Base-by-base conservation (phyloP, 2,888 invertebrate species). In the Lasioglossum malachurum region DNA sequence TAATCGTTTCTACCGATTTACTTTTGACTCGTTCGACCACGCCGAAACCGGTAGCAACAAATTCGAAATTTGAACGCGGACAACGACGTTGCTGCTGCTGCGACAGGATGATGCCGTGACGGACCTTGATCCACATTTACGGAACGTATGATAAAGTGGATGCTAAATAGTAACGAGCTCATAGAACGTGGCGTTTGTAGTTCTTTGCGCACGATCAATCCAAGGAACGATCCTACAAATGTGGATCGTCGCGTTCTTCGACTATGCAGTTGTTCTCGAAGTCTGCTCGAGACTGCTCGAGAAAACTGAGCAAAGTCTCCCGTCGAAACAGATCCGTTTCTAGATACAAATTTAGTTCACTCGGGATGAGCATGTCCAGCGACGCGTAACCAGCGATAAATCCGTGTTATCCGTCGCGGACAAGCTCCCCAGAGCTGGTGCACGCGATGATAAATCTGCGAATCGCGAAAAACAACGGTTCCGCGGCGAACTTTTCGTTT, bases 331-430 rank as follows among this genome's bases (percentile, higher is more conserved):
- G 31, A 16, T 16, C 5, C 16, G 64, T 31, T 64, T 27, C 27
- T 1, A 67, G 35, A 35, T 67, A 19, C 23, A 31, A 31, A 7
- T 67, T 19, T 23, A 31, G 64, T 2, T 31, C 67, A 10, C 35
- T 44, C 14, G 35, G 75, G 73, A 77, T 10, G 49, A 81, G 19
- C 35, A 46, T 64, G n/a, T 69, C n/a, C 31, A 38, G 14, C 35
- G 67, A n/a, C 41, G 79, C 73, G 83, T 80, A 76, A 75, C 53
- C 69, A 71, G 82, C 64, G 82, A 87, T 67, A 76, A 83, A 79
- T 81, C 23, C 5, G 76, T 69, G 74, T 89, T 79, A 85, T 89
- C 64, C 57, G 57, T 64, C 14, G 38, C 23, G 35, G 60, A 72
- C 75, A 8, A 27, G 31, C 10, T 19, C 35, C 35, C 4, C 14